Conservation (phyloP, 2,888 invertebrate genomes). For the Cosmia pyralina region DNA sequence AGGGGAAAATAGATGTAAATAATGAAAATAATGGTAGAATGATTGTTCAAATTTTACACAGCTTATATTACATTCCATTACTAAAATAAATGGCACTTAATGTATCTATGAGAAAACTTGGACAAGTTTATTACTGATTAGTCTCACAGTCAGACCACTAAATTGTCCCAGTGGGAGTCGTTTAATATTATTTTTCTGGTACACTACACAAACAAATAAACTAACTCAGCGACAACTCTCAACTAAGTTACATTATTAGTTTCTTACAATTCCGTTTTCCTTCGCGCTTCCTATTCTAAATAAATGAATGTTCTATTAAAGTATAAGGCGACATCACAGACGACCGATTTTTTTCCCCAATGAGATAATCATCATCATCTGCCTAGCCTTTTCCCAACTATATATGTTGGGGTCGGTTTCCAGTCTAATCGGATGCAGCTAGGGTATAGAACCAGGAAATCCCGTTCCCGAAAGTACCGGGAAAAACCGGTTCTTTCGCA, state of each 20-base stretch:
- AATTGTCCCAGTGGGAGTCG: conserved; percentile 47
- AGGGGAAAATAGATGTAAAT: neutral
- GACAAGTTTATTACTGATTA: conserved; percentile 51
- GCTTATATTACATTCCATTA: neutral
- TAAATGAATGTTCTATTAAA: conserved; percentile 34
- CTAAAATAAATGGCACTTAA: conserved; percentile 14
- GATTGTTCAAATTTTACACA: neutral
- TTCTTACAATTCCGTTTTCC: conserved; percentile 28
- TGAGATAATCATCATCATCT: too few relatives aligned
- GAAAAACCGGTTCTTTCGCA: too few relatives aligned
- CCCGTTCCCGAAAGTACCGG: too few relatives aligned
- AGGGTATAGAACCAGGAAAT: too few relatives aligned
- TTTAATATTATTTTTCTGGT: conserved; percentile 51
- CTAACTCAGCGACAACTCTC: conserved; percentile 31
- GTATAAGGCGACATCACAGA: conserved; percentile 1
- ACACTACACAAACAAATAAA: conserved; percentile 61
- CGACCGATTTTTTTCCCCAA: neutral
- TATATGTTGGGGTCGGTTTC: too few relatives aligned
- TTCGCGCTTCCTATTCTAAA: conserved; percentile 39
- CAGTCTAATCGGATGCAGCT: too few relatives aligned
- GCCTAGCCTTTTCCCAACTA: too few relatives aligned
- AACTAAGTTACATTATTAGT: conserved; percentile 51
- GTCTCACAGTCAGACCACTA: conserved; percentile 39
- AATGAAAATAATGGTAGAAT: neutral
- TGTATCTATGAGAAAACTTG: conserved; percentile 34